Evolutionary conservation across 2,797 vertebrate genomes (phyloP).

Genomic region (Anableps anableps): DNA sequence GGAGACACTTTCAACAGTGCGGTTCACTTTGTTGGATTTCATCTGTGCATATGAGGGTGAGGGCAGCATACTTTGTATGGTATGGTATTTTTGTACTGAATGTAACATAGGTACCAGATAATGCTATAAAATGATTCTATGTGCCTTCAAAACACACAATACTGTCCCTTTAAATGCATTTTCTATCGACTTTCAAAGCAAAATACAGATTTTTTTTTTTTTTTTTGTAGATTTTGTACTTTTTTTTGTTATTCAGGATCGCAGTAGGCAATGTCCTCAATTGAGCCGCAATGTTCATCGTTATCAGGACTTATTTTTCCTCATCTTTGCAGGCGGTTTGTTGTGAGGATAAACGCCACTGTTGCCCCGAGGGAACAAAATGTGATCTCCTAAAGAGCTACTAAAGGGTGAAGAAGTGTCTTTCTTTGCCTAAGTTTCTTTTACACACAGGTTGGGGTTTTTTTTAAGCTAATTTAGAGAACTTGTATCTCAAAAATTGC

Average conservation of each 20-base stretch:
- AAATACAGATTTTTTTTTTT: no score
- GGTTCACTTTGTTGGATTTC: slow-evolving; percentile 18
- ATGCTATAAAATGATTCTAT: no score
- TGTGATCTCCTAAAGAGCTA: no score
- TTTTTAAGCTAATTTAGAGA: slow-evolving; percentile 22
- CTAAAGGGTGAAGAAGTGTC: slow-evolving; percentile 71
- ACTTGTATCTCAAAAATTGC: slow-evolving; percentile 30
- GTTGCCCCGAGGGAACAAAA: slow-evolving; percentile 84
- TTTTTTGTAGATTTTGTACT: no score
- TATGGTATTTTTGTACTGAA: no score
- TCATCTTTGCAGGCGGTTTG: slow-evolving; percentile 85
- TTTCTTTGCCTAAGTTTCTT: slow-evolving; percentile 55
- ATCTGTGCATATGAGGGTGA: slow-evolving; percentile 21
- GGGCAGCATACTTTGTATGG: no score
- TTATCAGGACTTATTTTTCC: background rate
- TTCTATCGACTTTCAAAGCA: no score
- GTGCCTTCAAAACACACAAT: no score
- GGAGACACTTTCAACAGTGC: slow-evolving; percentile 10
- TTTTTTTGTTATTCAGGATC: no score
- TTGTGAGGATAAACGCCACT: slow-evolving; percentile 89
- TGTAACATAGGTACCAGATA: no score
- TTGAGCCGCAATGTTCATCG: background rate
- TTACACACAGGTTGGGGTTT: slow-evolving; percentile 18
- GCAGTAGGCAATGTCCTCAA: no score
- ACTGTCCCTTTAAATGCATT: no score